Evolutionary conservation across 2,888 invertebrate genomes (phyloP).

Genomic region (Pseudoips prasinana): DNA sequence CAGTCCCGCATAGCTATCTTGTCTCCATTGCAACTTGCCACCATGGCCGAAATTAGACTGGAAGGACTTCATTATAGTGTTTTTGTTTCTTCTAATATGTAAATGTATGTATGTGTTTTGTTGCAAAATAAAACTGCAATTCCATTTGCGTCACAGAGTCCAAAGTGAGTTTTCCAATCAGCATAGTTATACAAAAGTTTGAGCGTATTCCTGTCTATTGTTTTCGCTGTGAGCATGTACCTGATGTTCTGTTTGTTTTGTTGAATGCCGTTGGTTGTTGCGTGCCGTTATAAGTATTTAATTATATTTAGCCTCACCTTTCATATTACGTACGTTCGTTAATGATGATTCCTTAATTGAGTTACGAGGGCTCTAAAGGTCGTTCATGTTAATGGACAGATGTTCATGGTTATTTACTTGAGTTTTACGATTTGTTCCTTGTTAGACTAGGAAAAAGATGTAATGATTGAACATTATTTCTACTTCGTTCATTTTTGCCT

Average conservation of each 20-base stretch:
- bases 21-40: too few relatives aligned
- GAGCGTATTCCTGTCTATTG: slow-evolving; percentile 42
- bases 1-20: too few relatives aligned
- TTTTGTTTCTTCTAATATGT: too few relatives aligned
- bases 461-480: too few relatives aligned
- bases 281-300: slow-evolving; percentile 23
- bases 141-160: slow-evolving; percentile 27
- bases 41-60: too few relatives aligned
- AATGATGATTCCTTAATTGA: background rate
- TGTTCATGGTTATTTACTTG: too few relatives aligned
- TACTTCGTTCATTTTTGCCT: too few relatives aligned
- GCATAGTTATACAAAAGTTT: slow-evolving; percentile 45
- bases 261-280: slow-evolving; percentile 14
- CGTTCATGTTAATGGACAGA: too few relatives aligned
- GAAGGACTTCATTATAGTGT: too few relatives aligned
- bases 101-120: slow-evolving; percentile 7
- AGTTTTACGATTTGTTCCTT: too few relatives aligned
- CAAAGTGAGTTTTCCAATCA: slow-evolving; percentile 37
- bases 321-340: slow-evolving; percentile 5
- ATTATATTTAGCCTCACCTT: slow-evolving; percentile 22
- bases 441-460: too few relatives aligned
- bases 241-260: slow-evolving; percentile 19
- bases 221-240: slow-evolving; percentile 23
- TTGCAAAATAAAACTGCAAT: slow-evolving; percentile 9
- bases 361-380: too few relatives aligned